Evolutionary conservation across 2,888 invertebrate genomes (phyloP).

Genomic region (Morpho helenor): DNA sequence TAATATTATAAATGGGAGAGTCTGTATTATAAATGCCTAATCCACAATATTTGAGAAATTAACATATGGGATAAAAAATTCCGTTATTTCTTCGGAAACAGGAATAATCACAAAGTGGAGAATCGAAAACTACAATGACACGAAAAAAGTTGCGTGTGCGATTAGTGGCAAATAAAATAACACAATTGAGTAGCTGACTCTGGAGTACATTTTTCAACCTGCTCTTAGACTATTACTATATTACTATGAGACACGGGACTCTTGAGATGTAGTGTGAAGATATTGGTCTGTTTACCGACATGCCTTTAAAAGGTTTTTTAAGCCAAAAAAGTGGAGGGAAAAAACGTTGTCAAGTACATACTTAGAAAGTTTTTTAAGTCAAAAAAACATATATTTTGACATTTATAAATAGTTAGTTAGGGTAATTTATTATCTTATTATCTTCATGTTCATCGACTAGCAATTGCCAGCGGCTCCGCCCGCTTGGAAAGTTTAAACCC

Average conservation of each 20-base stretch:
- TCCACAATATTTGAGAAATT: no score
- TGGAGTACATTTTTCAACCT: neutral
- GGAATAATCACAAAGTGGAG: no score
- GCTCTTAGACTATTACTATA: conserved; percentile 3
- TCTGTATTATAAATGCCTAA: neutral
- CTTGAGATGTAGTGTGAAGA: conserved; percentile 15
- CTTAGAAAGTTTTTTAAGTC: neutral
- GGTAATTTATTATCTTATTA: neutral
- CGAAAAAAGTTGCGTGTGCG: no score
- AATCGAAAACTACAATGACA: no score
- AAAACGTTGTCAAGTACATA: conserved; percentile 4
- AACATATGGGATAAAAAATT: no score
- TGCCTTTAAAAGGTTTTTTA: conserved; percentile 12
- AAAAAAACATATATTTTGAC: neutral
- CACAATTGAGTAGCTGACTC: no score
- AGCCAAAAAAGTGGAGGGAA: conserved; percentile 1
- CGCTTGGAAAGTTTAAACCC: no score
- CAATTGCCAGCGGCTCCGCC: no score
- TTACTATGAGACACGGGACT: conserved; percentile 1
- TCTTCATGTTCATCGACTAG: no score
- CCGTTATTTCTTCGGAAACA: no score
- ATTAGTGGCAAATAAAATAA: no score
- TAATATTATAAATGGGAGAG: no score
- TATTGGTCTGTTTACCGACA: conserved; percentile 11
- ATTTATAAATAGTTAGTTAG: neutral